Percentiles rank a stretch among this genome's conserved stretches.
Conservation (phyloP, 2,888 invertebrate species). For the Palloptera scutellata region DNA sequence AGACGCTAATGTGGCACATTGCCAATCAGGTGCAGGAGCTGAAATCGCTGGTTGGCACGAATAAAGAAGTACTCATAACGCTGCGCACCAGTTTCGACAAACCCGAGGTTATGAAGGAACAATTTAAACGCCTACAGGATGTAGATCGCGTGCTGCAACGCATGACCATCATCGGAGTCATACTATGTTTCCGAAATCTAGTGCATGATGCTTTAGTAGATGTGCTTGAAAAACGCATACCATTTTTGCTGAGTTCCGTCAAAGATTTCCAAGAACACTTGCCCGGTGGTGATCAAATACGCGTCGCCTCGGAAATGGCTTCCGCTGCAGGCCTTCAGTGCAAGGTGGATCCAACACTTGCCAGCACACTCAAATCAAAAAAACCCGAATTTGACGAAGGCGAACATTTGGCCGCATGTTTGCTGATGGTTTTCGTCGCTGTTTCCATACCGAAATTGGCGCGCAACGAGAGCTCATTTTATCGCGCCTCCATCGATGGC, state of each 20-base stretch:
- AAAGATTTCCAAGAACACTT: constrained; percentile 93
- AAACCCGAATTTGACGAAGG: constrained; percentile 89
- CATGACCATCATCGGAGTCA: constrained; percentile 98
- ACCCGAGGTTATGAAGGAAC: constrained; percentile 97
- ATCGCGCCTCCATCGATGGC: constrained; percentile 85
- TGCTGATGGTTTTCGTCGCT: constrained; percentile 98
- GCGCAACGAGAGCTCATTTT: constrained; percentile 87
- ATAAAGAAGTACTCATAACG: constrained; percentile 90
- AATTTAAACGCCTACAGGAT: constrained; percentile 87
- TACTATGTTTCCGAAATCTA: constrained; percentile 92
- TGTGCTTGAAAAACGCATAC: constrained; percentile 92
- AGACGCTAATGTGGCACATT: constrained; percentile 98
- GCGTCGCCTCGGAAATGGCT: constrained; percentile 96
- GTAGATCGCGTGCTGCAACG: constrained; percentile 95
- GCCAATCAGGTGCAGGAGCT: constrained; percentile 97
- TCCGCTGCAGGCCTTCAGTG: constrained; percentile 94
- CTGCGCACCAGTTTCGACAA: constrained; percentile 97
- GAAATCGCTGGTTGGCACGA: constrained; percentile 87
- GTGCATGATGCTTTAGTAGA: constrained; percentile 94
- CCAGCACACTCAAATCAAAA: constrained; percentile 87
- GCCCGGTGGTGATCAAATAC: constrained; percentile 86
- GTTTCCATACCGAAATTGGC: constrained; percentile 96
- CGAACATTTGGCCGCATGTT: constrained; percentile 91
- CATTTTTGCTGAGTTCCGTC: constrained; percentile 94
- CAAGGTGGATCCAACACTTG: constrained; percentile 94